Evolutionary conservation across 2,113 vertebrate species (phyloP).

Genomic region (Platichthys stellatus): DNA sequence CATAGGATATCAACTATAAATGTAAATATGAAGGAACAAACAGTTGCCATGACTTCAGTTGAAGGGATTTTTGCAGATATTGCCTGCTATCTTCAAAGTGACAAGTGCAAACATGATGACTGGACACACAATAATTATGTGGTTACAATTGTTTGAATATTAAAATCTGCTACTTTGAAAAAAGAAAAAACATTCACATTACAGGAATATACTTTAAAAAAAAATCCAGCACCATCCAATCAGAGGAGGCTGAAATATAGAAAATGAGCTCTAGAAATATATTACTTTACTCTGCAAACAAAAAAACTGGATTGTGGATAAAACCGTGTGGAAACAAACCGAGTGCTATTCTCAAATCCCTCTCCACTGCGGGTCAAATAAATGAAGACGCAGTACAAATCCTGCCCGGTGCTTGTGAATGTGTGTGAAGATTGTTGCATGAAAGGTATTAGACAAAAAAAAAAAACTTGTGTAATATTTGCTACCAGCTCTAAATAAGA

Average conservation of each 20-base stretch:
- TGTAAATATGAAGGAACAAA: neutral
- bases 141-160: slow-evolving; percentile 20
- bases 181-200: slow-evolving; percentile 30
- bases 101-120: slow-evolving; percentile 68
- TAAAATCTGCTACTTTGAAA: slow-evolving; percentile 48
- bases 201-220: slow-evolving; percentile 15
- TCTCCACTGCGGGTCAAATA: slow-evolving; percentile 9
- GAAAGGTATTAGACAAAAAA: neutral
- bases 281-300: slow-evolving; percentile 55
- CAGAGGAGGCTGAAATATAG: slow-evolving; percentile 30
- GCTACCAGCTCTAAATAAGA: slow-evolving; percentile 13
- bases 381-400: slow-evolving; percentile 13
- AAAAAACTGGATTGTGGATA: slow-evolving; percentile 7
- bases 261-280: slow-evolving; percentile 61
- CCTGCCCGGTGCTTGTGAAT: slow-evolving; percentile 9
- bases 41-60: slow-evolving; percentile 14
- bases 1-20: neutral
- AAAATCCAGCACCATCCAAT: slow-evolving; percentile 48
- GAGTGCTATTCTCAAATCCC: slow-evolving; percentile 17
- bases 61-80: slow-evolving; percentile 7
- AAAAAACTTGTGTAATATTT: neutral
- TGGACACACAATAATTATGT: slow-evolving; percentile 3
- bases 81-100: slow-evolving; percentile 67
- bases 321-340: slow-evolving; percentile 17
- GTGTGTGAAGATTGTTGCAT: neutral